A percentile compares a stretch with the other conserved stretches of the same genome.
phyloP scores from a whole-genome alignment of 2,888 invertebrate species.

The Stenurella melanura region DNA sequence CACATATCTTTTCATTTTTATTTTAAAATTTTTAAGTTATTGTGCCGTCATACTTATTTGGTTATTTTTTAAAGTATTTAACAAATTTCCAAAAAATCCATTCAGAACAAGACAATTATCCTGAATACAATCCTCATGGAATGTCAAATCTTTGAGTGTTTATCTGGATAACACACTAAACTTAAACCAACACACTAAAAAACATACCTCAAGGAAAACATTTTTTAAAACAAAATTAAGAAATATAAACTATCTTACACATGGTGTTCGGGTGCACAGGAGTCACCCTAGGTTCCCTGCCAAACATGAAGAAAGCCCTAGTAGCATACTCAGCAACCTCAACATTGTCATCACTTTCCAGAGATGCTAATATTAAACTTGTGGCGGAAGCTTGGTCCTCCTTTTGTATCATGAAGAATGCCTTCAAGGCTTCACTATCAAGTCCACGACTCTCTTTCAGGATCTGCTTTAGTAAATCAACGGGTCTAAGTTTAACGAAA shows the following conservation, averaged over 20 bases:
- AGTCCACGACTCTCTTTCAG: slow-evolving; percentile 89
- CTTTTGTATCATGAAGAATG: slow-evolving; percentile 89
- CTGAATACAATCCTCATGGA: no score
- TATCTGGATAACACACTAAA: no score
- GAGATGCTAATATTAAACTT: slow-evolving; percentile 89
- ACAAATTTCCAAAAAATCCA: no score
- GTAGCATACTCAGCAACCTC: slow-evolving; percentile 91
- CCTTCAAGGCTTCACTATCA: slow-evolving; percentile 88
- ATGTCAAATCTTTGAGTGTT: no score
- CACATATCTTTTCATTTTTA: no score
- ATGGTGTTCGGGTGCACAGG: slow-evolving; percentile 60
- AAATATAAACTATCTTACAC: slow-evolving; percentile 56
- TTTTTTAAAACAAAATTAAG: no score
- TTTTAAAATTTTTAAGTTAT: no score
- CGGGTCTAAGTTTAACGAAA: slow-evolving; percentile 88
- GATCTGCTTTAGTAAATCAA: slow-evolving; percentile 89
- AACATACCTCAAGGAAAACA: no score
- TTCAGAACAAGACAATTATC: no score
- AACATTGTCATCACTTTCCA: slow-evolving; percentile 77
- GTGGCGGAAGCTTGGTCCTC: slow-evolving; percentile 93
- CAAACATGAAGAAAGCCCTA: slow-evolving; percentile 93
- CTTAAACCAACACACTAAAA: no score
- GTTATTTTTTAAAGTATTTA: no score
- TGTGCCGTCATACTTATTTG: no score
- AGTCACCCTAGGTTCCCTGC: slow-evolving; percentile 81